Evolutionary conservation across 2,113 vertebrate genomes (phyloP).

Genomic region (Felis chaus): DNA sequence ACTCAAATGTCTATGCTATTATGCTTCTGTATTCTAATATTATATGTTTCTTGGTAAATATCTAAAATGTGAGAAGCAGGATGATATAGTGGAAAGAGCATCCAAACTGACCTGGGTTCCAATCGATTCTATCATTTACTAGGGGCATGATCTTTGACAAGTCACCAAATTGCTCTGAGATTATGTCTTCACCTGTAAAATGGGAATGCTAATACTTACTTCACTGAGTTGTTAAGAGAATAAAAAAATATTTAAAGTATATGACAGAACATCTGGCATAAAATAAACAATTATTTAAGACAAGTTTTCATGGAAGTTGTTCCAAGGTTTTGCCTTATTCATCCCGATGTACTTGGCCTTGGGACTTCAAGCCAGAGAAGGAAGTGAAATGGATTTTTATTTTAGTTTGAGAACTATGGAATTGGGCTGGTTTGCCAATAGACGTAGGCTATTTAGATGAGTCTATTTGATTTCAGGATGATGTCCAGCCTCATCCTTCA

Average conservation of each 20-base stretch:
- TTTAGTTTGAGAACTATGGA: constrained; percentile 8
- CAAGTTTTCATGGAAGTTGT: neutral
- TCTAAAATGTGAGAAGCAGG: neutral
- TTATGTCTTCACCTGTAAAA: constrained; percentile 44
- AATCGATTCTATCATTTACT: neutral
- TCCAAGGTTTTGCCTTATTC: neutral
- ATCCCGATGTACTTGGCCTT: neutral
- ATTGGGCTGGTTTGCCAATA: constrained; percentile 40
- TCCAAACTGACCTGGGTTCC: neutral
- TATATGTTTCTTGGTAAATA: neutral
- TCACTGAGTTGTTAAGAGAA: neutral
- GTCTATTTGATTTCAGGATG: constrained; percentile 70
- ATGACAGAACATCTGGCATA: neutral
- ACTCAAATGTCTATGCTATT: neutral
- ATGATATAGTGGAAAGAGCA: neutral
- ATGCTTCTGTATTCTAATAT: neutral
- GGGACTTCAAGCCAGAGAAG: neutral
- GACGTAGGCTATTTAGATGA: constrained; percentile 36
- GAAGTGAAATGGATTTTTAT: constrained; percentile 21
- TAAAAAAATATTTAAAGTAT: neutral
- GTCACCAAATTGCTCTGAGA: neutral
- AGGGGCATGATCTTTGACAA: constrained; percentile 8
- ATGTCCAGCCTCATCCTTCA: constrained; percentile 68
- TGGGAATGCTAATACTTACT: neutral
- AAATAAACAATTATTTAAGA: constrained; percentile 17